Evolutionary conservation across 2,888 invertebrate genomes (phyloP).

Genomic region (Eueremaeus valkanovi): DNA sequence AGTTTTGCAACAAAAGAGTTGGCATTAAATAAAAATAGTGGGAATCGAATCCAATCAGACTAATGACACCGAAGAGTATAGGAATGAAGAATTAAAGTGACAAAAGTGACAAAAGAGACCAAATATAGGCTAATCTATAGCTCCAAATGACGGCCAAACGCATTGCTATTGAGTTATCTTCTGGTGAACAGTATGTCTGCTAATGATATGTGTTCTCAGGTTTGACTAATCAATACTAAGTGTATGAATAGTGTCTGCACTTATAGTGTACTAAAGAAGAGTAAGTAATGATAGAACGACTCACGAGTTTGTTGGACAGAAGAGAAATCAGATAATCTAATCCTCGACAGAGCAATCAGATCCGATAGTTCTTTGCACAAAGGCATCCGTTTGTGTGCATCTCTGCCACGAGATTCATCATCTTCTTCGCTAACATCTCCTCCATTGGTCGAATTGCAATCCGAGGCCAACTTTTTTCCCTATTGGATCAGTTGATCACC

Average conservation of each 20-base stretch:
- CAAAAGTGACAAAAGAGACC: too few relatives aligned
- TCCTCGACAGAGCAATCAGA: constrained; percentile 53
- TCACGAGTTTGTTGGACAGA: constrained; percentile 21
- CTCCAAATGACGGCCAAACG: too few relatives aligned
- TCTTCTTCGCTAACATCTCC: constrained; percentile 59
- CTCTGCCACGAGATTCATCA: constrained; percentile 52
- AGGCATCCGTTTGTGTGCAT: constrained; percentile 44
- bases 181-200: background rate
- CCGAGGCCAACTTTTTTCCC: constrained; percentile 55
- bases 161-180: background rate
- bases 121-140: too few relatives aligned
- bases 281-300: background rate
- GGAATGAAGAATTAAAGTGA: too few relatives aligned
- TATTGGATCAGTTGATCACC: constrained; percentile 48
- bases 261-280: too few relatives aligned
- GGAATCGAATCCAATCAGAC: too few relatives aligned
- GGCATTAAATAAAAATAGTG: too few relatives aligned
- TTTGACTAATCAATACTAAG: background rate
- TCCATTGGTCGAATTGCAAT: constrained; percentile 51
- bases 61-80: too few relatives aligned
- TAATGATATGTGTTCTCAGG: background rate
- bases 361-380: constrained; percentile 56
- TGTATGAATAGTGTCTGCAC: background rate
- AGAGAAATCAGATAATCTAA: constrained; percentile 26
- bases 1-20: too few relatives aligned